Evolutionary conservation across 2,888 invertebrate genomes (phyloP), one percentile per base, ranked within the genome.

Genomic region (Mantis religiosa): DNA sequence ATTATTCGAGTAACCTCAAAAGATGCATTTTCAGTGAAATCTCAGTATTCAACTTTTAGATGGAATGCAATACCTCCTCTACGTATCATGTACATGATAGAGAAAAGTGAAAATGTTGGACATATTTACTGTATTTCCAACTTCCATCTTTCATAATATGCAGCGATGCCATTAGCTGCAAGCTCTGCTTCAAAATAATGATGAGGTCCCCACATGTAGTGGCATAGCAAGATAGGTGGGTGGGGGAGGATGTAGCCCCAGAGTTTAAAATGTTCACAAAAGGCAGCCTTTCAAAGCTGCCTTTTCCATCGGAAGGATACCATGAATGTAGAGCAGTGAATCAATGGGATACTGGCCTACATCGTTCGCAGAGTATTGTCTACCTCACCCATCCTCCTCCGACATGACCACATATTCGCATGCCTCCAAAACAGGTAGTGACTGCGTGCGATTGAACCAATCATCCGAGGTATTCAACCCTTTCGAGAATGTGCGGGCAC

Each of bases 371-470:
- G 15, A 25, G 54, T 8, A 71, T 25, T 71, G 25, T 20, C 54
- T 25, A 71, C 54, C 25, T 71, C 3, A 3, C 54, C 14, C 54
- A 71, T 71, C 54, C 54, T 71, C 54, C 54, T 71, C 41, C 41
- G 41, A 71, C 54, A 71, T 71, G 54, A 71, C 54, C 54, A 25
- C 54, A 71, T 71, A 71, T 71, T 71, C 54, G 20, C 54, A 71
- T 71, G 54, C 20, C 25, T 71, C 25, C 20, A 47, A 27, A 85
- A 27, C 85, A 85, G 87, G 87, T 87, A 87, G 71, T 87, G 87
- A 87, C 27, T 87, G 82, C n/a, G 15, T 9, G n/a, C 82, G 87
- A 87, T 87, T 87, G 81, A 82, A 87, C 87, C 82, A 87, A 87
- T 87, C 82, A 87, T 71, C 25, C 20, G 54, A 71, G 20, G 25